Base-by-base conservation (phyloP, 2,888 invertebrate genomes). In the Pegoplata infirma region DNA sequence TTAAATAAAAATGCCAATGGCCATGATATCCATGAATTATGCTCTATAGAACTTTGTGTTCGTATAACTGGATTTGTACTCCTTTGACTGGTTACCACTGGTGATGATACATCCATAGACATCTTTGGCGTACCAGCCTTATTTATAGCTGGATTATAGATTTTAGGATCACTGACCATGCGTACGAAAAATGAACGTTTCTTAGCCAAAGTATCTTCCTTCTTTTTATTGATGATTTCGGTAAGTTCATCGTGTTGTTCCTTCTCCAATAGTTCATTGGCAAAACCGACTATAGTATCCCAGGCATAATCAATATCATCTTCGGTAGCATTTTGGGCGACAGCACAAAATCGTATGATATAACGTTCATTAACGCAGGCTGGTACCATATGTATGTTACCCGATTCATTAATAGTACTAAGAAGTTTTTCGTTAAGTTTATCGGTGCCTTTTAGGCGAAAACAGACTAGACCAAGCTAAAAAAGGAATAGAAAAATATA, bases 91-190 rank as follows among this genome's bases (percentile, higher is more conserved):
- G 36, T 40, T 10, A 86, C 77, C 19, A 87, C 87, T n/a, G 90
- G 90, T 32, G 90, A 87, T 16, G 85, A 82, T 68, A 87, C 82
- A 74, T 90, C 90, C 68, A 86, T 76, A 6, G 90, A 90, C 25
- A 89, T 68, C 76, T 89, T 87, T 1, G 93, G 92, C 58, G 94
- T 92, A 58, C 94, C 91, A 0, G 94, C 92, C 90, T 94, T 94
- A 87, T 94, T 94, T 85, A 97, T 97, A 77, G 96, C 95, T 32
- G 97, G 97, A 90, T 97, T 97, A 91, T 97, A 97, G 85, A 98
- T 95, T 90, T 98, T 98, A 2, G 98, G 98, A 91, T 98, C 98
- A 89, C 96, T 96, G 81, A 97, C 98, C 98, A 98, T 98, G 59
- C 98, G 95, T 72, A 98, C 98, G 90, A 98, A 97, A 92, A 98